Conservation (phyloP, 2,113 vertebrate species). For the Casuarius casuarius region DNA sequence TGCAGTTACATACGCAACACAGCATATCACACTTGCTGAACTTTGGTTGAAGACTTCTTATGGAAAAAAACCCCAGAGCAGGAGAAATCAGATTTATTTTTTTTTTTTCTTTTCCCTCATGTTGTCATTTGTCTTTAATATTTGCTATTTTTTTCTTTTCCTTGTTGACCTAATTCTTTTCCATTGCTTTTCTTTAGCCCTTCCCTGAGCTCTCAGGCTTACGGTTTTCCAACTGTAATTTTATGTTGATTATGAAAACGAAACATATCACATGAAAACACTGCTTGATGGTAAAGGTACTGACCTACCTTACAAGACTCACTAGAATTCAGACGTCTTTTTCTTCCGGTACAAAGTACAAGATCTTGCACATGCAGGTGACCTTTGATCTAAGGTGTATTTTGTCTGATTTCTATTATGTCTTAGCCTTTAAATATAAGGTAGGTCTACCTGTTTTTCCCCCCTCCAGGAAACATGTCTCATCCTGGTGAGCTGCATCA, state of each 20-base stretch:
- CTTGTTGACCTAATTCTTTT: slow-evolving; percentile 31
- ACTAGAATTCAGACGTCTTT: not conserved
- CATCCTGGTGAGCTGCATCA: not conserved
- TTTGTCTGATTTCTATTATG: not conserved
- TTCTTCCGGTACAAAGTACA: not conserved
- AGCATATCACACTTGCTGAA: not conserved
- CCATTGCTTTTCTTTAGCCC: slow-evolving; percentile 1
- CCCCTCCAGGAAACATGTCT: not conserved
- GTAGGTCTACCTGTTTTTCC: not conserved
- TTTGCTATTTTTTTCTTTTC: not conserved
- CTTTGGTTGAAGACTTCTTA: not conserved
- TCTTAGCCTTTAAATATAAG: not conserved
- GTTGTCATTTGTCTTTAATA: not conserved
- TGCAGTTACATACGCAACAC: not conserved
- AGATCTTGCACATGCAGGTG: not conserved
- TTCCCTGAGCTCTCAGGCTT: slow-evolving; percentile 10
- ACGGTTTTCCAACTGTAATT: slow-evolving; percentile 2
- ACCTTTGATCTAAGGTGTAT: not conserved
- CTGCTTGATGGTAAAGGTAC: not conserved
- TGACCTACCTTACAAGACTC: not conserved
- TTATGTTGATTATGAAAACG: not conserved
- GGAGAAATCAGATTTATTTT: not conserved
- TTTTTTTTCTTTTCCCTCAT: not conserved
- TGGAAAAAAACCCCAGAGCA: not conserved
- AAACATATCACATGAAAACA: not conserved